Base-by-base conservation (phyloP, 2,888 invertebrate species). In the Ochropleura leucogaster region DNA sequence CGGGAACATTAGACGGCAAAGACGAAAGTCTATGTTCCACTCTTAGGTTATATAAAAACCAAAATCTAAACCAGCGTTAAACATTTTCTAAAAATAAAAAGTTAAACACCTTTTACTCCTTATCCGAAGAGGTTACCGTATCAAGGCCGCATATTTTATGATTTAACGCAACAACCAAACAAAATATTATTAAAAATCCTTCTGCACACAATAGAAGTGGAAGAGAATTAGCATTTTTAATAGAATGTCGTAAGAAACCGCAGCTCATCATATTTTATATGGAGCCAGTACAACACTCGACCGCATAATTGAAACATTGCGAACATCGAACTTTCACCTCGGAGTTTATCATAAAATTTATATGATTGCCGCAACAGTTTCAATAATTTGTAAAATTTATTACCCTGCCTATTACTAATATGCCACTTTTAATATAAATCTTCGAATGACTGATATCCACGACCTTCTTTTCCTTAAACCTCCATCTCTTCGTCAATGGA, bases 181-280 rank as follows among this genome's bases (percentile, higher is more conserved):
- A 53, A 62, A 66, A 79, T 72, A 16, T 47, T 66, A 49, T 8
- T 59, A 57, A 7, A 68, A 80, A 67, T 67, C 42, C 16, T 74
- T 44, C 72, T 57, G 47, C 68, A 59, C 16, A 75, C 67, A 83
- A 73, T 62, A 80, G 68, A 68, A 20, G 30, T 51, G 57, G 53
- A 46, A 73, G 59, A 72, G 42, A 76, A 81, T 81, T 84, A 64
- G 63, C 59, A 82, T 83, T 85, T 87, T 82, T 85, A 86, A 80
- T 76, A 79, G 70, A 78, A 80, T 77, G 85, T 20, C 63, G 68
- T 73, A 78, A 73, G 72, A 79, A 86, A 92, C 90, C 90, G 83
- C 92, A 92, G 84, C 84, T 89, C 92, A 91, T 92, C 91, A 87
- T 80, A 81, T 75, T 75, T 76, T 71, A 87, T 89, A 81, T 42